Evolutionary conservation across 2,113 vertebrate species (phyloP).

Genomic region (Psittacula cyanocephala): DNA sequence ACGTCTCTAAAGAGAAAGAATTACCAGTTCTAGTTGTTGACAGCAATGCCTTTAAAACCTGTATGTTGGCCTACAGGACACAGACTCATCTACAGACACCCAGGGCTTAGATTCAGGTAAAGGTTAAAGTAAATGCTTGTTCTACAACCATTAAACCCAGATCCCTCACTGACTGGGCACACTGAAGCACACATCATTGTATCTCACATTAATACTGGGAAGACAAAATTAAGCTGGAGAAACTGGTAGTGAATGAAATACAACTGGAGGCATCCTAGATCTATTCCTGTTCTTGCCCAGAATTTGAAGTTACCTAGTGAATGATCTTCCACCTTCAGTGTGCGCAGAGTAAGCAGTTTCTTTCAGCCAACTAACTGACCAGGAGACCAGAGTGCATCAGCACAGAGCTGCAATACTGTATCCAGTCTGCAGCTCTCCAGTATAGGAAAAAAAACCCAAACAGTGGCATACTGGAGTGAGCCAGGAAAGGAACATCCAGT

Average conservation of each 20-base stretch:
- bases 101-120: background rate
- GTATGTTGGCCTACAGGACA: background rate
- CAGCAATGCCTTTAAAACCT: background rate
- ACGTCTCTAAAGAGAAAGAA: background rate
- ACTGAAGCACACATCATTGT: accelerated
- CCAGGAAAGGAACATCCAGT: background rate
- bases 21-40: background rate
- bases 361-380: background rate
- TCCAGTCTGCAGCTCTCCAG: background rate
- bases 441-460: background rate
- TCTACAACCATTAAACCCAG: background rate
- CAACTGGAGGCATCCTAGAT: background rate
- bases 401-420: background rate
- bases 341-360: background rate
- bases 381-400: background rate
- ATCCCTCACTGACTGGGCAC: background rate
- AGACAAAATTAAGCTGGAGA: background rate
- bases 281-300: background rate
- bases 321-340: background rate
- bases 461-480: background rate
- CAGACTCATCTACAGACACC: accelerated
- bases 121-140: background rate
- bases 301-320: background rate
- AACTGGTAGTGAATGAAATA: background rate
- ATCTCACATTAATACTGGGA: background rate